Conservation (phyloP, 2,113 vertebrate species). For the Spea multiplicata region DNA sequence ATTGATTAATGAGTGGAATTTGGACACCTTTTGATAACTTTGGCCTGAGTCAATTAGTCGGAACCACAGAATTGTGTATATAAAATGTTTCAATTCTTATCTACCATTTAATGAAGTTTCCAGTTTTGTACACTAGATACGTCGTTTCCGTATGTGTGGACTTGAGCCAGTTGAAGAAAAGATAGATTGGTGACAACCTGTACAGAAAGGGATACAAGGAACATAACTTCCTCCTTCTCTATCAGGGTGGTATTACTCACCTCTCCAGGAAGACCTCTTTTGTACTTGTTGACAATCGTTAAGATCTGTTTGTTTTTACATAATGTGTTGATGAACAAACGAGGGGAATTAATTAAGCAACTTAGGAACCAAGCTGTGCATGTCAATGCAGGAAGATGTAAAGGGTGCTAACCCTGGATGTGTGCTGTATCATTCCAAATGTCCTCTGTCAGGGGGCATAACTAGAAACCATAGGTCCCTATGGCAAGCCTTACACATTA, state of each 20-base stretch:
- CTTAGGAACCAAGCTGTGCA: slow-evolving; percentile 58
- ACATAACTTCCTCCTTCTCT: slow-evolving; percentile 44
- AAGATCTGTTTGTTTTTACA: slow-evolving; percentile 73
- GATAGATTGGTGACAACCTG: slow-evolving; percentile 18
- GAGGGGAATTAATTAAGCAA: slow-evolving; percentile 63
- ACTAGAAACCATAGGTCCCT: not conserved
- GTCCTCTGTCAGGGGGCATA: not conserved
- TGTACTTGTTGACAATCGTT: slow-evolving; percentile 65
- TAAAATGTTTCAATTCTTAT: not conserved
- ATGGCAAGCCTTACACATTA: too few species aligned
- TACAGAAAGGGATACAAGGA: slow-evolving; percentile 1
- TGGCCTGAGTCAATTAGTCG: slow-evolving; percentile 27
- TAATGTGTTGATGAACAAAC: slow-evolving; percentile 71
- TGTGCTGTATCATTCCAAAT: not conserved
- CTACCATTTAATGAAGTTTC: not conserved
- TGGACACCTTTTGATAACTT: slow-evolving; percentile 8
- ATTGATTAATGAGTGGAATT: slow-evolving; percentile 28
- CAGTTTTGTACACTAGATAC: too few species aligned
- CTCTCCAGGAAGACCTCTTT: slow-evolving; percentile 63
- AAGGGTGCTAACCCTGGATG: not conserved
- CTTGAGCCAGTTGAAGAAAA: not conserved
- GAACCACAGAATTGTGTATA: slow-evolving; percentile 15
- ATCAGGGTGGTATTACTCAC: slow-evolving; percentile 54
- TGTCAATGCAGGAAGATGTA: slow-evolving; percentile 31
- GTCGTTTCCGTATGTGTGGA: too few species aligned